phyloP scores from a whole-genome alignment of 2,113 vertebrate species.

The Syngnathus scovelli region DNA sequence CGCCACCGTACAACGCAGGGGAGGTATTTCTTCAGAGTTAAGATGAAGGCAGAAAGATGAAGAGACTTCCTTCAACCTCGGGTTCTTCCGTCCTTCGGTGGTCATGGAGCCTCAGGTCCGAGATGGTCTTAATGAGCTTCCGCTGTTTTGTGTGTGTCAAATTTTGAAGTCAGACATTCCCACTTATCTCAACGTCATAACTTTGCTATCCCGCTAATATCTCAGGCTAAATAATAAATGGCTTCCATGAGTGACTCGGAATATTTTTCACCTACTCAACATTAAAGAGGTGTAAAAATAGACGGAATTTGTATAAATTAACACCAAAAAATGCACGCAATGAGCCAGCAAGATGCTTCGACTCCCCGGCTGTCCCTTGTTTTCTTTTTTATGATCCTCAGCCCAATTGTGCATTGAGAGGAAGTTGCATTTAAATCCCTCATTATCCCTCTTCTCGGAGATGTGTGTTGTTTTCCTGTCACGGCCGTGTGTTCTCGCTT shows the following conservation, averaged over 20 bases:
- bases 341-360: conserved; percentile 11
- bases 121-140: conserved; percentile 41
- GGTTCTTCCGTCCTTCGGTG: conserved; percentile 35
- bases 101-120: conserved; percentile 22
- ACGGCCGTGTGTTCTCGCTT: conserved; percentile 36
- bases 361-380: conserved; percentile 35
- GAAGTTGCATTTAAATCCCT: conserved; percentile 57
- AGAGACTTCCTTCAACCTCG: conserved; percentile 30
- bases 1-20: conserved; percentile 8
- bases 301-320: background rate
- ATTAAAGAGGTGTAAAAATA: conserved; percentile 19
- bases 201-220: too few species aligned
- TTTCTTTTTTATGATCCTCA: conserved; percentile 23
- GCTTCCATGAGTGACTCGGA: too few species aligned
- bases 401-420: conserved; percentile 26
- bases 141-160: background rate
- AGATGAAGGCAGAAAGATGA: conserved; percentile 33
- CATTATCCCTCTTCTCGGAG: conserved; percentile 48
- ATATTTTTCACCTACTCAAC: background rate
- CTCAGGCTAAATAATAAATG: too few species aligned
- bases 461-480: conserved; percentile 22
- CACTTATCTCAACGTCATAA: too few species aligned
- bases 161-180: background rate
- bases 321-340: conserved; percentile 21
- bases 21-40: conserved; percentile 19